Conservation (phyloP, 2,888 invertebrate species). For the Lasioglossum vierecki region DNA sequence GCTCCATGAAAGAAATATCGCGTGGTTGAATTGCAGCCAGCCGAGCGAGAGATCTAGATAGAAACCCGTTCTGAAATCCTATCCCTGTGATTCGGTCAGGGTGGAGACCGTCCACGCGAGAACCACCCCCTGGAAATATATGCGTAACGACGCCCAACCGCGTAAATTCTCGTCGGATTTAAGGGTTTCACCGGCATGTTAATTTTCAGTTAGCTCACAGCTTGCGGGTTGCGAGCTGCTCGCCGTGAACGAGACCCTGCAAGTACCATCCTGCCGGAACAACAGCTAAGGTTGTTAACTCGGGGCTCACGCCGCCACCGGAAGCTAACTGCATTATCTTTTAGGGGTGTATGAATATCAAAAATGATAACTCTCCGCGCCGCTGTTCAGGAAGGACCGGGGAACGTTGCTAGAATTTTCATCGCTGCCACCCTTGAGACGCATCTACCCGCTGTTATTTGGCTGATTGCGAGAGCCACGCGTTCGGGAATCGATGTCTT, state of each 20-base stretch:
- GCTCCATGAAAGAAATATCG: constrained; percentile 43
- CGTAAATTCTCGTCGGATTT: constrained; percentile 65
- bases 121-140: background rate
- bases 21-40: constrained; percentile 32
- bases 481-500: background rate
- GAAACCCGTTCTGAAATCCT: constrained; percentile 30
- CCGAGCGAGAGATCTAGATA: constrained; percentile 25
- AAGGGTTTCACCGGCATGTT: constrained; percentile 67
- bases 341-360: constrained; percentile 31
- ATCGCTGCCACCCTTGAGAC: background rate
- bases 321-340: constrained; percentile 48
- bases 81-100: constrained; percentile 26
- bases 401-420: constrained; percentile 16
- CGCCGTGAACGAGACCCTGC: constrained; percentile 31
- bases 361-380: constrained; percentile 36
- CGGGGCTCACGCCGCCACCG: constrained; percentile 16
- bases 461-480: no score
- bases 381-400: background rate
- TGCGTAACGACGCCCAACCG: constrained; percentile 14
- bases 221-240: constrained; percentile 50
- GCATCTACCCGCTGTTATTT: background rate
- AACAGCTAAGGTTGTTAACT: constrained; percentile 55
- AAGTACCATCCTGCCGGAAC: constrained; percentile 48
- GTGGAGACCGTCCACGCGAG: background rate
- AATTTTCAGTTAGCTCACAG: constrained; percentile 73